Evolutionary conservation across 1,140 invertebrate species (phyloP).

Genomic region (Lepidostoma basale): DNA sequence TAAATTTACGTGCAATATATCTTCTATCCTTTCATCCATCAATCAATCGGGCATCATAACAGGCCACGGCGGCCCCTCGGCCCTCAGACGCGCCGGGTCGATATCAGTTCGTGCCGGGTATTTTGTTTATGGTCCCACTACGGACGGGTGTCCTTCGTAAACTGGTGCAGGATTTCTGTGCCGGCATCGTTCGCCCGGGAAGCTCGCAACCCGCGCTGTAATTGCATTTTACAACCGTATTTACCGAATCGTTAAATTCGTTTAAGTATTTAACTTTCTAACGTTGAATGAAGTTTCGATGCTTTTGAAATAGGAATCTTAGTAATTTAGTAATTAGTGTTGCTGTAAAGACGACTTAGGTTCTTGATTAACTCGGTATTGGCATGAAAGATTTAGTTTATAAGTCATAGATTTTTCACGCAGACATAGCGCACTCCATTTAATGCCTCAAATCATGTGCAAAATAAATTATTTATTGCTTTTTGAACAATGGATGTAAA

Average conservation of each 20-base stretch:
- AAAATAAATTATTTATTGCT: no score
- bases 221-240: constrained; percentile 18
- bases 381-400: no score
- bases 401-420: no score
- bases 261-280: neutral
- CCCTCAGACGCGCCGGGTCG: constrained; percentile 2
- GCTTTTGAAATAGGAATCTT: neutral
- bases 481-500: no score
- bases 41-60: constrained; percentile 44
- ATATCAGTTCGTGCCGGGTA: constrained; percentile 8
- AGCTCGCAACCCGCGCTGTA: neutral
- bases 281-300: neutral
- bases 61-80: constrained; percentile 23
- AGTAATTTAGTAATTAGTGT: neutral
- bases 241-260: neutral
- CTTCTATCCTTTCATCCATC: constrained; percentile 40
- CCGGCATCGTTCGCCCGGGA: no score
- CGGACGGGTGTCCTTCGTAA: neutral
- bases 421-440: no score
- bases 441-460: no score
- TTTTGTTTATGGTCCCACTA: constrained; percentile 2
- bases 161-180: neutral
- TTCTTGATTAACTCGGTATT: no score
- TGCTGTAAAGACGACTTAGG: no score
- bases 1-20: constrained; percentile 46